Conservation (phyloP, 2,113 vertebrate species). For the Cervus canadensis region DNA sequence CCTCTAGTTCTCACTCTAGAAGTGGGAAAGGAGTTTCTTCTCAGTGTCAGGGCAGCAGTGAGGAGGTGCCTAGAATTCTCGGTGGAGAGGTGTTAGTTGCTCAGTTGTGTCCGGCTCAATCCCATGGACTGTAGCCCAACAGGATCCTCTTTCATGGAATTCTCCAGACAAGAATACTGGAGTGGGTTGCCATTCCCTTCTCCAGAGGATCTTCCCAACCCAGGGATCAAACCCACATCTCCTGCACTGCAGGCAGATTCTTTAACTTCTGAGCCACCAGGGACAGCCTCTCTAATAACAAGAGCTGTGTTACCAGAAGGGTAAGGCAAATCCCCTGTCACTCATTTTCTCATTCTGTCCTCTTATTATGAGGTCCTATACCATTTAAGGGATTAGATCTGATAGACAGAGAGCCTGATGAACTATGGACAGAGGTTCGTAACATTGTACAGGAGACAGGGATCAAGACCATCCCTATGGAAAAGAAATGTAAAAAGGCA, state of each 20-base stretch:
- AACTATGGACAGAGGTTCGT: no score
- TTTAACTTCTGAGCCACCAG: not conserved
- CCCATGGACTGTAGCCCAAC: not conserved
- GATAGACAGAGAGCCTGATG: no score
- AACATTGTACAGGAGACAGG: no score
- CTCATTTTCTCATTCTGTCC: not conserved
- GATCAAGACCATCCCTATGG: no score
- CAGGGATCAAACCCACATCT: not conserved
- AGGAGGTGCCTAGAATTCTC: not conserved
- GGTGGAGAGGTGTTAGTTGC: accelerated
- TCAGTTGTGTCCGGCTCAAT: not conserved
- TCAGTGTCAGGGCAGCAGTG: not conserved
- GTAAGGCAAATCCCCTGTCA: accelerated
- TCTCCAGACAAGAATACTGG: not conserved
- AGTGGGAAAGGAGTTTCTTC: not conserved
- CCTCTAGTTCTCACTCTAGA: not conserved
- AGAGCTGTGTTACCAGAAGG: not conserved
- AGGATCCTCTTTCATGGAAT: not conserved
- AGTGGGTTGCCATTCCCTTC: not conserved
- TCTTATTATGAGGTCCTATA: not conserved
- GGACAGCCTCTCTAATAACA: not conserved
- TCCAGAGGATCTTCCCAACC: not conserved
- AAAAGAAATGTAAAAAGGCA: no score
- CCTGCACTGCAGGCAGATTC: not conserved
- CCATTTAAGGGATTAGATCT: no score